Conservation (phyloP, 2,888 invertebrate genomes). For the Bembecia ichneumoniformis region DNA sequence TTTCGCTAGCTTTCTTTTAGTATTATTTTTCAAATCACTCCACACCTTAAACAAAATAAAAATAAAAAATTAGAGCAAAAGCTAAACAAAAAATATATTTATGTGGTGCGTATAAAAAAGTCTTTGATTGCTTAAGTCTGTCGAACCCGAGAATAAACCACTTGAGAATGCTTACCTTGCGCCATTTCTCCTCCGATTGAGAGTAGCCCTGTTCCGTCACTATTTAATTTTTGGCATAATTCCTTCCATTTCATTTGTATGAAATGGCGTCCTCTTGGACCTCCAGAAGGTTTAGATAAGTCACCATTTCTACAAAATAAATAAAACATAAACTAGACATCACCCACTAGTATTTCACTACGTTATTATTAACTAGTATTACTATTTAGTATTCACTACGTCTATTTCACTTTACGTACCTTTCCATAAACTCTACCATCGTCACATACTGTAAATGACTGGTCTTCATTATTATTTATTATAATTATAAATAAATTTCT, state of each 20-base stretch:
- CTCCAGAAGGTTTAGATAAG: neutral
- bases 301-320: neutral
- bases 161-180: conserved; percentile 1
- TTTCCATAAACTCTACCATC: neutral
- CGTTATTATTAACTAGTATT: too few relatives aligned
- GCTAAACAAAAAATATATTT: neutral
- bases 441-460: neutral
- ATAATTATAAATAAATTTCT: too few relatives aligned
- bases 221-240: conserved; percentile 1
- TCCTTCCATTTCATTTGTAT: neutral
- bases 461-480: neutral
- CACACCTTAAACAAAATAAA: neutral
- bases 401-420: neutral
- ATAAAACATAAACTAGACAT: neutral
- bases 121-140: neutral
- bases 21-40: conserved; percentile 3
- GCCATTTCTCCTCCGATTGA: conserved; percentile 2
- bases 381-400: too few relatives aligned
- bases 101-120: neutral
- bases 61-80: neutral
- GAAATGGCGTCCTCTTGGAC: neutral
- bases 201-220: conserved; percentile 1
- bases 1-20: conserved; percentile 5
- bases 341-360: neutral
- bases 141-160: neutral